Conservation (phyloP, 2,797 vertebrate genomes). For the Denticeps clupeoides region DNA sequence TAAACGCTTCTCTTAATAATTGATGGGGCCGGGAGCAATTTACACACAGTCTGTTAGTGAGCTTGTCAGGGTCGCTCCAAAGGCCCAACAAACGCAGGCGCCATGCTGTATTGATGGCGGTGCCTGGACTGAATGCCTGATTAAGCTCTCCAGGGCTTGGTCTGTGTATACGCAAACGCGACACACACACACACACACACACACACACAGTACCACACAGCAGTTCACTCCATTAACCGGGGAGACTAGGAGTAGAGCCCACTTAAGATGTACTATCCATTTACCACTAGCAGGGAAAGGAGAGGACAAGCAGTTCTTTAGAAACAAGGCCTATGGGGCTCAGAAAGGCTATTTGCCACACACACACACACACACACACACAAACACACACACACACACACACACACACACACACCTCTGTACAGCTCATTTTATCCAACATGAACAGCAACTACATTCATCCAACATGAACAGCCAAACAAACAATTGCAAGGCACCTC, state of each 20-base stretch:
- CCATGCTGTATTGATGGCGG: slow-evolving; percentile 84
- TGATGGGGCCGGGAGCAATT: slow-evolving; percentile 74
- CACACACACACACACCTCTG: no score
- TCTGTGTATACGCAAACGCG: slow-evolving; percentile 21
- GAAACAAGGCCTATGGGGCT: slow-evolving; percentile 47
- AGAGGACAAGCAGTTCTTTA: slow-evolving; percentile 33
- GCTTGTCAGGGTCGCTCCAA: slow-evolving; percentile 44
- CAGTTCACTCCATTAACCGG: slow-evolving; percentile 68
- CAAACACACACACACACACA: no score
- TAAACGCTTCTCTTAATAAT: slow-evolving; percentile 96
- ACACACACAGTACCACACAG: slow-evolving; percentile 33
- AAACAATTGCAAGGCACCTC: no score
- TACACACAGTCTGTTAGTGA: slow-evolving; percentile 74
- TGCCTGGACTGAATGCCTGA: slow-evolving; percentile 85
- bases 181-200: slow-evolving; percentile 3
- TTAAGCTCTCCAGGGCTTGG: slow-evolving; percentile 85
- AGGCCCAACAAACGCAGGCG: slow-evolving; percentile 85
- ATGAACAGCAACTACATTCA: no score
- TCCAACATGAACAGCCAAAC: no score
- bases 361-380: neutral
- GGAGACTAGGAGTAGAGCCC: slow-evolving; percentile 62
- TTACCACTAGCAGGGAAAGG: slow-evolving; percentile 43
- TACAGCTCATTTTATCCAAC: no score
- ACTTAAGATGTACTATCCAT: slow-evolving; percentile 70
- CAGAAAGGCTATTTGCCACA: neutral